phyloP scores from a whole-genome alignment of 1,140 invertebrate genomes.

The Bombyx mori region ASM3026992v2 NC_085129.1:4867001-4867500 shows the following conservation, averaged over 20 bases:
- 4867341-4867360: too few species aligned
- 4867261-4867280: conserved; percentile 1
- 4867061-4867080: conserved; percentile 50
- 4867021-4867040: conserved; percentile 45
- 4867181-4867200: neutral
- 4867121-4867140: conserved; percentile 59
- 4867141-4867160: conserved; percentile 71
- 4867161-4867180: conserved; percentile 30
- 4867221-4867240: conserved; percentile 21
- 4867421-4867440: too few species aligned
- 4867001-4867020: conserved; percentile 3
- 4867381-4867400: too few species aligned
- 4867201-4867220: conserved; percentile 8
- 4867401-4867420: too few species aligned
- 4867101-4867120: conserved; percentile 66
- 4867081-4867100: conserved; percentile 65
- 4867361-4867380: too few species aligned
- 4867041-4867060: conserved; percentile 62
- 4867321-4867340: too few species aligned
- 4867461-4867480: too few species aligned
- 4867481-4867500: too few species aligned
- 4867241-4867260: conserved; percentile 13
- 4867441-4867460: too few species aligned
- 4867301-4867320: too few species aligned
- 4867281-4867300: neutral